Percentiles rank a stretch among this genome's conserved stretches.
Conservation (phyloP, 2,888 invertebrate genomes). For the Drosophila affinis region DNA sequence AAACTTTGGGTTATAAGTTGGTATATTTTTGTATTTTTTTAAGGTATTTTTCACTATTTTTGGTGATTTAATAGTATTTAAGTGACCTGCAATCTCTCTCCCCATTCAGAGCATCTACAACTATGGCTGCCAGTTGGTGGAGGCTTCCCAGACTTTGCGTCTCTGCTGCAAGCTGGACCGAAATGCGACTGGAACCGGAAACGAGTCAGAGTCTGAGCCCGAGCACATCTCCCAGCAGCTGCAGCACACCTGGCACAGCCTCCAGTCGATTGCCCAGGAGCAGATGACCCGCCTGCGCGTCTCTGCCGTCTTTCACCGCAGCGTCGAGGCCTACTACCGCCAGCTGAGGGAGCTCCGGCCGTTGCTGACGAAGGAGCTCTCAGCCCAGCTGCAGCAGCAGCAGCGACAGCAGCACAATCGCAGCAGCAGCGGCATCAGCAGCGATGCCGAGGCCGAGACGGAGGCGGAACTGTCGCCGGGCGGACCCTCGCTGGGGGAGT, state of each 20-base stretch:
- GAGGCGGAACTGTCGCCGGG: slow-evolving; percentile 52
- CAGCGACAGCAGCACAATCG: slow-evolving; percentile 69
- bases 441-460: slow-evolving; percentile 60
- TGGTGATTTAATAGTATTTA: too few species aligned
- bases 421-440: slow-evolving; percentile 70
- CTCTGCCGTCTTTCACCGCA: slow-evolving; percentile 90
- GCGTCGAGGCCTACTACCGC: slow-evolving; percentile 87
- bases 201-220: slow-evolving; percentile 83
- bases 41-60: too few species aligned
- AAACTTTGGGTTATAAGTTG: too few species aligned
- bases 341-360: slow-evolving; percentile 86
- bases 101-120: slow-evolving; percentile 89
- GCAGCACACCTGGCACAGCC: slow-evolving; percentile 88
- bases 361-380: slow-evolving; percentile 84
- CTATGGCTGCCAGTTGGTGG: slow-evolving; percentile 91
- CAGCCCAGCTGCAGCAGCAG: slow-evolving; percentile 62
- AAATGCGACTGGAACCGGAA: slow-evolving; percentile 45
- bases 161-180: slow-evolving; percentile 88
- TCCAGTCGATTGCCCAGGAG: slow-evolving; percentile 89
- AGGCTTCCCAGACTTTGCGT: slow-evolving; percentile 89
- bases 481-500: slow-evolving; percentile 52
- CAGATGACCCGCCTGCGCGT: slow-evolving; percentile 90
- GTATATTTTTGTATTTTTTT: too few species aligned
- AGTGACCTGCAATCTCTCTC: too few species aligned
- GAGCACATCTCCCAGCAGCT: slow-evolving; percentile 86